Percentiles rank a stretch among this genome's conserved stretches.
Conservation (phyloP, 2,888 invertebrate species). For the Acanthopleura granulata region DNA sequence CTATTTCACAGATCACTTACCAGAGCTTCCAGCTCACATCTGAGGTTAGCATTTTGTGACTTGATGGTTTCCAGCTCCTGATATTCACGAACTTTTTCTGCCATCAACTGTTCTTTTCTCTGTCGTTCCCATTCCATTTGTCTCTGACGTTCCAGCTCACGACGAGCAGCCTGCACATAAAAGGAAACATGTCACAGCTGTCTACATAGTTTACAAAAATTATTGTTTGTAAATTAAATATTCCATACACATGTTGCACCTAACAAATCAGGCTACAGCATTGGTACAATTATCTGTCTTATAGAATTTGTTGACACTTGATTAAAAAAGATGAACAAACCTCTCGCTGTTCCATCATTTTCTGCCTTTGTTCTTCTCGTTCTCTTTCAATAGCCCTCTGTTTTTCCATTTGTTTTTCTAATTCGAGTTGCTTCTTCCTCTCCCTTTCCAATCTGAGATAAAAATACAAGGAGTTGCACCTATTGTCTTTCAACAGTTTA, state of each 20-base stretch:
- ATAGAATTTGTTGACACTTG: too few species aligned
- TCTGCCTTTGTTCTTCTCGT: conserved; percentile 81
- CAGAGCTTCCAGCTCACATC: conserved; percentile 68
- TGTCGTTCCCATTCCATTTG: conserved; percentile 97
- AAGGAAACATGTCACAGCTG: too few species aligned
- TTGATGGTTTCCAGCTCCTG: conserved; percentile 59
- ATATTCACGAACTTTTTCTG: conserved; percentile 70
- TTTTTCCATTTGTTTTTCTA: conserved; percentile 84
- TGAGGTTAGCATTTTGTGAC: conserved; percentile 59
- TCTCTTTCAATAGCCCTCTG: conserved; percentile 73
- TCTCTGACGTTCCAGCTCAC: conserved; percentile 94
- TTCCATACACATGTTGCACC: too few species aligned
- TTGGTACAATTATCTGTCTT: too few species aligned
- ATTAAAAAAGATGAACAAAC: conserved; percentile 40
- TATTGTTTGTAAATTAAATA: too few species aligned
- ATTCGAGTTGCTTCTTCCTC: conserved; percentile 87
- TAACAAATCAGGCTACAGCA: too few species aligned
- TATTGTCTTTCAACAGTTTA: too few species aligned
- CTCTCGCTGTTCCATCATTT: conserved; percentile 81
- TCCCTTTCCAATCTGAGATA: conserved; percentile 75
- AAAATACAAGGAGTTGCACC: not conserved
- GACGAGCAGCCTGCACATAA: conserved; percentile 68
- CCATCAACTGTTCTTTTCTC: conserved; percentile 87
- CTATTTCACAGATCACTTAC: conserved; percentile 52
- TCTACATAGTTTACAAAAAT: too few species aligned